A percentile compares a stretch with the other conserved stretches of the same genome.
Evolutionary conservation across 2,113 vertebrate genomes (phyloP).

Genomic region (Varanus salvator): DNA sequence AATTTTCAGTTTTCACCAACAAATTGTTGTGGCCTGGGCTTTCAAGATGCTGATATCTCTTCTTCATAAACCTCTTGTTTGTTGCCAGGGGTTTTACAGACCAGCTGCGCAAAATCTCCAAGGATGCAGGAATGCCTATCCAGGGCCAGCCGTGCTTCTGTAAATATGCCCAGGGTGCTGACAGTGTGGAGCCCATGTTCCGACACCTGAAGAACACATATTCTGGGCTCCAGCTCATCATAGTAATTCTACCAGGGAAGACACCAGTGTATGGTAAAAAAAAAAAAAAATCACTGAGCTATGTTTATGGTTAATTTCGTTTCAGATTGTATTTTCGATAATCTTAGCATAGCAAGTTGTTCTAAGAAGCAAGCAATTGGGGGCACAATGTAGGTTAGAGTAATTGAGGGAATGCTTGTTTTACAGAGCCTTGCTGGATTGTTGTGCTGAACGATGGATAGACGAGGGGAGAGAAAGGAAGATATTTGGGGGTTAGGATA

Average conservation of each 20-base stretch:
- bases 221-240: slow-evolving; percentile 97
- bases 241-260: slow-evolving; percentile 97
- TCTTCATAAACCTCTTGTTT: background rate
- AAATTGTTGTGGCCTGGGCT: background rate
- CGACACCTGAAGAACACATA: slow-evolving; percentile 99
- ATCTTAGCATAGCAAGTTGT: background rate
- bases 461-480: background rate
- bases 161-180: slow-evolving; percentile 96
- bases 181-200: slow-evolving; percentile 99
- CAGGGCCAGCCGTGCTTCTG: slow-evolving; percentile 99
- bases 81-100: slow-evolving; percentile 91
- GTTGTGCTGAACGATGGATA: background rate
- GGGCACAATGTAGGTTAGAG: background rate
- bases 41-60: background rate
- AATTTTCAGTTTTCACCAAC: background rate
- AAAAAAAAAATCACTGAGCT: slow-evolving; percentile 39
- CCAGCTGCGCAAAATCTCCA: slow-evolving; percentile 96
- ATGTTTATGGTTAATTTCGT: rapidly evolving
- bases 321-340: background rate
- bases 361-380: background rate
- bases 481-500: background rate
- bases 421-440: background rate
- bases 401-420: background rate
- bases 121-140: slow-evolving; percentile 97
- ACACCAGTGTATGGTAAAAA: slow-evolving; percentile 92